Evolutionary conservation across 2,888 invertebrate species (phyloP), one percentile per base, ranked within the genome.

Genomic region (Melanostoma mellinum): DNA sequence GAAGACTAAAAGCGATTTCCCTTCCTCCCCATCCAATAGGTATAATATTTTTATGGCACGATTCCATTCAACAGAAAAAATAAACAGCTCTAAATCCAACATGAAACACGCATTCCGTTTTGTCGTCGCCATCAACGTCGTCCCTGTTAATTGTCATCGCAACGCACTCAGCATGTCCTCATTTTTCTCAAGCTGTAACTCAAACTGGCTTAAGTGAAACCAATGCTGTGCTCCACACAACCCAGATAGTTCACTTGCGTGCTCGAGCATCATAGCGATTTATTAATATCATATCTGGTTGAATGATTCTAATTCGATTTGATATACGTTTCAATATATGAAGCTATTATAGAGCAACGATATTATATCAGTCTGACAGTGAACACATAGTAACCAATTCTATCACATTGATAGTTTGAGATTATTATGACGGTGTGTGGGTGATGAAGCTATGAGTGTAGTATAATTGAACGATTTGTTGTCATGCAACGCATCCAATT

Each of bases 271-370:
- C 58, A 60, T 65, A 32, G 10, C n/a, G 48, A 9, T 40, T 32
- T 60, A 82, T 82, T 78, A 73, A 82, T 82, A 72, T 77, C 77
- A 74, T 50, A 69, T 69, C 69, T 74, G 55, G 52, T 74, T 73
- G 20, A 3, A n/a, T 38, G 68, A 65, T 53, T 74, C 69, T 84
- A 78, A 84, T 84, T 78, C 82, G 50, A 84, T 74, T 84, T 65
- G 58, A 84, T 74, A 20, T 20, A 58, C 68, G 74, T 69, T 61
- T 78, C 82, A 53, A 74, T 65, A 68, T 84, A 69, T 20, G 20
- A 61, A 61, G 78, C 78, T 74, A 84, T 84, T 78, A 63, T 61
- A 46, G 56, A 44, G 48, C 46, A 65, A 53, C 69, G 48, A 69
- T 73, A 52, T 73, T 63, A 20, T 20, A 20, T 20, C 20, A 20